phyloP scores from a whole-genome alignment of 2,797 vertebrate genomes.

The Champsocephalus gunnari region DNA sequence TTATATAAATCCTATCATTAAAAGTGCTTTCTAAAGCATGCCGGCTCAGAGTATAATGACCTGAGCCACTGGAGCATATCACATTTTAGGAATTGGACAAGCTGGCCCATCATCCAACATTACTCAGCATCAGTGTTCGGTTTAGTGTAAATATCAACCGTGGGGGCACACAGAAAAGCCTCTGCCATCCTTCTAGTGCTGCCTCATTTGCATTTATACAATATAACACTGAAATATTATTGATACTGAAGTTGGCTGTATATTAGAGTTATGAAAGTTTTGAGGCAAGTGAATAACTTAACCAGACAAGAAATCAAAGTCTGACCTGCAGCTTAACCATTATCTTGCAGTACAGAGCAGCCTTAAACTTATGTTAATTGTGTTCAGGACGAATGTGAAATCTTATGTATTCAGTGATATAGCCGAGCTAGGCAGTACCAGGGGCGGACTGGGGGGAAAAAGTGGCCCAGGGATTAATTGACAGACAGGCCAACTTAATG shows the following conservation, averaged over 20 bases:
- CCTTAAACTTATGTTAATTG: background rate
- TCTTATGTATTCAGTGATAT: constrained; percentile 10
- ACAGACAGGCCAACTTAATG: too few species aligned
- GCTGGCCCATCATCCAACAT: constrained; percentile 67
- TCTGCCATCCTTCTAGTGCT: constrained; percentile 36
- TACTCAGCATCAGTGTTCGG: constrained; percentile 66
- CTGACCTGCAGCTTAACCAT: background rate
- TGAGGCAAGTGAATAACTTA: background rate
- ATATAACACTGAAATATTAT: constrained; percentile 38
- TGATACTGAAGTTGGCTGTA: constrained; percentile 6
- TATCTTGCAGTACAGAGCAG: background rate
- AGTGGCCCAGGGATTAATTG: too few species aligned
- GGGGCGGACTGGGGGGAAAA: too few species aligned
- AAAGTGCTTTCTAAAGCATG: constrained; percentile 52
- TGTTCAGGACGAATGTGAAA: constrained; percentile 1
- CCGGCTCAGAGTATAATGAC: constrained; percentile 53
- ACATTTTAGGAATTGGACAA: constrained; percentile 72
- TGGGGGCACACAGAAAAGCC: constrained; percentile 34
- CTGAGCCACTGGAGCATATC: constrained; percentile 47
- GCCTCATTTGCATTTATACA: constrained; percentile 58
- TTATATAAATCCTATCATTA: constrained; percentile 44
- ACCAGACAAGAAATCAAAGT: background rate
- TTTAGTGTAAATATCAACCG: constrained; percentile 61
- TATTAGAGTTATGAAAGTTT: constrained; percentile 19
- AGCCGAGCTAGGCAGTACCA: too few species aligned